phyloP scores from a whole-genome alignment of 2,113 vertebrate genomes.

The Neomonachus schauinslandi region DNA sequence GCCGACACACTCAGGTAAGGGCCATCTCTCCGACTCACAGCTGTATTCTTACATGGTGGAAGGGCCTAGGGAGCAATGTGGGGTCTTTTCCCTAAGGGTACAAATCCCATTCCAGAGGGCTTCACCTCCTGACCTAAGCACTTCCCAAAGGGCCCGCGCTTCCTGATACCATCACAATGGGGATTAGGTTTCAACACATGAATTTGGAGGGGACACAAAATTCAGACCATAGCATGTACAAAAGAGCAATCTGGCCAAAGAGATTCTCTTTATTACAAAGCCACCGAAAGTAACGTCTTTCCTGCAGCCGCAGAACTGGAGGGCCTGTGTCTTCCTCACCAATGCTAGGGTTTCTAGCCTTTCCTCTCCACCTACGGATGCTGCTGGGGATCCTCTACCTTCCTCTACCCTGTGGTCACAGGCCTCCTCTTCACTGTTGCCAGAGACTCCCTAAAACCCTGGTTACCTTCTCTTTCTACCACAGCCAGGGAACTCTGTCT shows the following conservation, averaged over 20 bases:
- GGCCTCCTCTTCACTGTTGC: neutral
- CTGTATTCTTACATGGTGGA: neutral
- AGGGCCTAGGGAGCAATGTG: neutral
- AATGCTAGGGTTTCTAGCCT: neutral
- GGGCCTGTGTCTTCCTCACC: neutral
- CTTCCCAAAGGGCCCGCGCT: neutral
- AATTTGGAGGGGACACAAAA: neutral
- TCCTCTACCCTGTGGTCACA: neutral
- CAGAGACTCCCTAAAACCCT: neutral
- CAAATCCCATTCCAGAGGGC: neutral
- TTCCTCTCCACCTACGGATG: neutral
- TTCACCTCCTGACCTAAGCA: neutral
- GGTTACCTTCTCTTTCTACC: neutral
- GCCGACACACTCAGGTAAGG: neutral
- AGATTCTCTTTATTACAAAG: neutral
- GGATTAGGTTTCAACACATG: neutral
- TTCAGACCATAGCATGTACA: neutral
- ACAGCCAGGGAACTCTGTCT: neutral
- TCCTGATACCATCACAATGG: neutral
- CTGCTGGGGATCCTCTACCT: neutral
- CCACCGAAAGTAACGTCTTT: neutral
- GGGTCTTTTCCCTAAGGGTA: neutral
- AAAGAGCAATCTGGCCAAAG: neutral
- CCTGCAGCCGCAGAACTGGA: neutral
- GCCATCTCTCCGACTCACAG: neutral